phyloP scores from a whole-genome alignment of 2,797 vertebrate species.

The Balearica regulorum region DNA sequence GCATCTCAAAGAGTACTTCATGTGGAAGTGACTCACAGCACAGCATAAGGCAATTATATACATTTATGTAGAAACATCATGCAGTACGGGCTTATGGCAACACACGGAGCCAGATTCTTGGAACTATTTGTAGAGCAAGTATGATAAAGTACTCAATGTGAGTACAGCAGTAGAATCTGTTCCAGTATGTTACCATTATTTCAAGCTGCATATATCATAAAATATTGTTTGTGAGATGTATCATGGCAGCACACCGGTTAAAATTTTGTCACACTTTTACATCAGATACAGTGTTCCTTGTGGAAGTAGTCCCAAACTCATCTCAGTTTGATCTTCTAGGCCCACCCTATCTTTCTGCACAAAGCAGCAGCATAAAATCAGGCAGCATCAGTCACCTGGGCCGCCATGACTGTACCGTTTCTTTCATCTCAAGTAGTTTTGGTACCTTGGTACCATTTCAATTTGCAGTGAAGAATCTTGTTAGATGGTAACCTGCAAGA shows the following conservation, averaged over 20 bases:
- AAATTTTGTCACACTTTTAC: not conserved
- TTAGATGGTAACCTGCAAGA: not conserved
- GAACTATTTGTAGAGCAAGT: conserved; percentile 35
- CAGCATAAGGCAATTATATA: conserved; percentile 44
- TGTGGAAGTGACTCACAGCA: conserved; percentile 43
- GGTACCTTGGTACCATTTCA: not conserved
- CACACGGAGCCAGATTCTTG: conserved; percentile 13
- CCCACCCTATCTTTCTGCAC: not conserved
- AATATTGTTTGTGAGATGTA: not conserved
- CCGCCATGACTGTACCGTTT: not conserved
- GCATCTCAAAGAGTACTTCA: conserved; percentile 23
- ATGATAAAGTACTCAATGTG: not conserved
- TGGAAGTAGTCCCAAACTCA: not conserved
- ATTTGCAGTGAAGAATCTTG: not conserved
- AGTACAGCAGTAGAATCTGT: not conserved
- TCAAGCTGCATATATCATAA: not conserved
- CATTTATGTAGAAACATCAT: conserved; percentile 34
- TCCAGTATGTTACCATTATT: conserved; percentile 5
- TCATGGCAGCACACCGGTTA: not conserved
- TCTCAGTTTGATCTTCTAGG: not conserved
- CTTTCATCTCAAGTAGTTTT: not conserved
- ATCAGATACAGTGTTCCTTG: not conserved
- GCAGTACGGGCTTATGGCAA: conserved; percentile 38
- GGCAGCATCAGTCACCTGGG: not conserved
- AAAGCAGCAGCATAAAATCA: not conserved